Evolutionary conservation across 1,140 invertebrate species (phyloP).

Genomic region (Trypoxylus dichotomus): DNA sequence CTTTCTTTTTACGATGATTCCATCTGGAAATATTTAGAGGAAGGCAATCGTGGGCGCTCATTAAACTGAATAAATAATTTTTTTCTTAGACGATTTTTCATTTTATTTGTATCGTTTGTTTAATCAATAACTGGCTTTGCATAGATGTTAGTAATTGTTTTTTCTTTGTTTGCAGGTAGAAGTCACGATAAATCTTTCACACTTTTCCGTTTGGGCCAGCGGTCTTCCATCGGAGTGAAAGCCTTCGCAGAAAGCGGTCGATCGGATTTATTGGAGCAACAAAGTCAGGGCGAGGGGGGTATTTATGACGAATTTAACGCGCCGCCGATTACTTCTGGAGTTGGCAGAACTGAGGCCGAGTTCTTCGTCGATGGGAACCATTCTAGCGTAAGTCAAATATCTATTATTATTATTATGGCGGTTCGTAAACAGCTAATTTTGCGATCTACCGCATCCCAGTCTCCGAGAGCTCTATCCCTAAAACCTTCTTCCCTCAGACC

Average conservation of each 20-base stretch:
- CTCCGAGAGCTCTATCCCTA: no score
- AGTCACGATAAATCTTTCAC: conserved; percentile 80
- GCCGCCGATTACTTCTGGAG: conserved; percentile 73
- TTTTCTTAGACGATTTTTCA: background rate
- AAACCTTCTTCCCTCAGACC: no score
- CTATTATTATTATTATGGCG: no score
- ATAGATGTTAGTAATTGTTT: background rate
- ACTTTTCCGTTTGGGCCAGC: conserved; percentile 77
- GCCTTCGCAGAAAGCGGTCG: conserved; percentile 82
- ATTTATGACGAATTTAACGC: conserved; percentile 82
- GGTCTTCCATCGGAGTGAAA: conserved; percentile 72
- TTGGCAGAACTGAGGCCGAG: conserved; percentile 76
- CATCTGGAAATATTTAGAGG: background rate
- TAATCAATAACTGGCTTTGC: background rate
- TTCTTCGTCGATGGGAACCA: conserved; percentile 92
- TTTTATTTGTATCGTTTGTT: background rate
- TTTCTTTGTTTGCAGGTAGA: conserved; percentile 67
- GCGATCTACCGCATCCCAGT: no score
- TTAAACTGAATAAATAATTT: background rate
- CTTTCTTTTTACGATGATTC: background rate
- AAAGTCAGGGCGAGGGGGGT: conserved; percentile 59
- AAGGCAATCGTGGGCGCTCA: background rate
- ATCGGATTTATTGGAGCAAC: conserved; percentile 67
- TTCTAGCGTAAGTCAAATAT: conserved; percentile 64
- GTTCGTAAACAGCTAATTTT: no score